Evolutionary conservation across 2,888 invertebrate species (phyloP).

Genomic region (Phyllotreta striolata): DNA sequence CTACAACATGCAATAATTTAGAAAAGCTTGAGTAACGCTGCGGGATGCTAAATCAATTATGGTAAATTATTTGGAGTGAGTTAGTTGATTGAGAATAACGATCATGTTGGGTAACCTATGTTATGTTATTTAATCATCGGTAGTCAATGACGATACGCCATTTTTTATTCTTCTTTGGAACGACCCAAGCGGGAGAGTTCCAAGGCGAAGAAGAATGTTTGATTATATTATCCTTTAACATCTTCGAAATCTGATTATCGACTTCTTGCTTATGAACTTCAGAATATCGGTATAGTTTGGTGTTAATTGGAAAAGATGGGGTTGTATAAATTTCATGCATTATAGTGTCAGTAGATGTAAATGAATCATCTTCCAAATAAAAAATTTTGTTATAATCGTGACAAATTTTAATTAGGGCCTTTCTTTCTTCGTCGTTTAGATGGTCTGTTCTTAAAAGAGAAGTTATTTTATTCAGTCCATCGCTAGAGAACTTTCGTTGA

Average conservation of each 20-base stretch:
- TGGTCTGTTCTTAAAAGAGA: constrained; percentile 38
- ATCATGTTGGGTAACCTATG: constrained; percentile 50
- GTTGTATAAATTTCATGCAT: constrained; percentile 43
- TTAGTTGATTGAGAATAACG: constrained; percentile 47
- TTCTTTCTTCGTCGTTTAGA: constrained; percentile 46
- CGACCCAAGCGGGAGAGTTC: no score
- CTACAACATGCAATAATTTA: no score
- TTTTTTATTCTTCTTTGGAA: constrained; percentile 35
- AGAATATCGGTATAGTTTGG: background rate
- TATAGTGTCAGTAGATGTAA: constrained; percentile 41
- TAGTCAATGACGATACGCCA: constrained; percentile 38
- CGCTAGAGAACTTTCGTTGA: background rate
- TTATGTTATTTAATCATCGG: constrained; percentile 52
- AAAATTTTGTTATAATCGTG: constrained; percentile 45
- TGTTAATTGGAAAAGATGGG: constrained; percentile 8
- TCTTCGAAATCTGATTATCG: no score
- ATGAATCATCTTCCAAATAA: constrained; percentile 40
- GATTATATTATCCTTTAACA: background rate
- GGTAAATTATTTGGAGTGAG: constrained; percentile 53
- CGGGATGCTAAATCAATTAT: constrained; percentile 55
- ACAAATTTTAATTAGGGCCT: constrained; percentile 41
- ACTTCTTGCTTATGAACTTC: background rate
- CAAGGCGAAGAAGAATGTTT: background rate
- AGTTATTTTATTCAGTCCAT: constrained; percentile 47
- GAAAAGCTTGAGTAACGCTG: no score